Conservation (phyloP, 2,888 invertebrate species). For the Himalopsyche japonica region DNA sequence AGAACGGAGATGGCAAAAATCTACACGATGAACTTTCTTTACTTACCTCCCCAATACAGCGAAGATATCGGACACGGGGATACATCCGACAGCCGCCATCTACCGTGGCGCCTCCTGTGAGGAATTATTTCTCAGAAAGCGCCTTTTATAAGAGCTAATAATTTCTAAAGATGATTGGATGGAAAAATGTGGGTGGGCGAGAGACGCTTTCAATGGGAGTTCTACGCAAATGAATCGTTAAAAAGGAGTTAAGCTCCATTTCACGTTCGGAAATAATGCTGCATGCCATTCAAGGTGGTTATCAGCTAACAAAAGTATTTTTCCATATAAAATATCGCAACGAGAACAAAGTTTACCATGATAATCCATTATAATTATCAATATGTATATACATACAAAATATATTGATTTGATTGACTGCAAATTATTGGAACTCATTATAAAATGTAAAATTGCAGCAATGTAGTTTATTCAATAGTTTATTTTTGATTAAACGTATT, state of each 20-base stretch:
- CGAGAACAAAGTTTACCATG: too few relatives aligned
- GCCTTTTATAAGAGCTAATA: neutral
- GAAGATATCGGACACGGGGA: neutral
- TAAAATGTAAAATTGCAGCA: too few relatives aligned
- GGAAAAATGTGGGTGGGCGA: conserved; percentile 23
- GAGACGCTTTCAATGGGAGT: neutral
- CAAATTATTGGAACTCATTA: too few relatives aligned
- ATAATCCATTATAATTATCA: too few relatives aligned
- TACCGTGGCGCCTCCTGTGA: neutral
- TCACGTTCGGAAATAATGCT: neutral
- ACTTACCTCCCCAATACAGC: conserved; percentile 4
- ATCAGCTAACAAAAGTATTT: neutral
- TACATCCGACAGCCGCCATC: neutral
- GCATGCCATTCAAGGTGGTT: neutral
- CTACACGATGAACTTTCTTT: conserved; percentile 31
- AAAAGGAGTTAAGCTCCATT: conserved; percentile 20
- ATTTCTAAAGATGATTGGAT: conserved; percentile 4
- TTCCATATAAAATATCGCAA: too few relatives aligned
- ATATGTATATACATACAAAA: too few relatives aligned
- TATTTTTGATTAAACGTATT: too few relatives aligned
- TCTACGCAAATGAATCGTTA: conserved; percentile 15
- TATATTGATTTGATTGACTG: too few relatives aligned
- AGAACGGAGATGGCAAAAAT: conserved; percentile 15
- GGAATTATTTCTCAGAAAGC: neutral
- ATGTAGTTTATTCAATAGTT: too few relatives aligned